Conservation (phyloP, 2,797 vertebrate species). For the Trachops cirrhosus region DNA sequence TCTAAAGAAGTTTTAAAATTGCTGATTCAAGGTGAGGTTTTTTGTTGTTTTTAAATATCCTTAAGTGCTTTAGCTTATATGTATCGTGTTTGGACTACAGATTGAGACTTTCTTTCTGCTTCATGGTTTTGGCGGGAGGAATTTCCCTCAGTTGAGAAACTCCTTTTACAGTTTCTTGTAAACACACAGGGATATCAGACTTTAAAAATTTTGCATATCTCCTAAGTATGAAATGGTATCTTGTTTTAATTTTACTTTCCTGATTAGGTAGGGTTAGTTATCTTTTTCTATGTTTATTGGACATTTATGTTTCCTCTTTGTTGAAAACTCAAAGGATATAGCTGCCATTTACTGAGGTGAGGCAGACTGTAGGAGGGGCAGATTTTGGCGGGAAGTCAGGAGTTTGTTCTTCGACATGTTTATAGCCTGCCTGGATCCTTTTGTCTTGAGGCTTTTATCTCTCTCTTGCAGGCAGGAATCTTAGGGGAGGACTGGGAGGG, state of each 20-base stretch:
- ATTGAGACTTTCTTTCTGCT: conserved; percentile 18
- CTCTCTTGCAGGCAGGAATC: not conserved
- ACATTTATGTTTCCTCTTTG: conserved; percentile 10
- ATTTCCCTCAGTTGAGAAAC: conserved; percentile 7
- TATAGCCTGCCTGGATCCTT: not conserved
- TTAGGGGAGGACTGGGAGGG: not conserved
- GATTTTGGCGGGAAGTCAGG: not conserved
- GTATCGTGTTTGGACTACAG: not conserved
- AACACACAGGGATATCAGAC: not conserved
- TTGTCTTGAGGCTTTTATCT: not conserved
- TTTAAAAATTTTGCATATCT: not conserved
- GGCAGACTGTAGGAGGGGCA: not conserved
- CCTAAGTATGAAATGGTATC: not conserved
- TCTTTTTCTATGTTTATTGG: conserved; percentile 26
- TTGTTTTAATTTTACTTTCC: conserved; percentile 20
- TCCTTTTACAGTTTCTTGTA: conserved; percentile 5
- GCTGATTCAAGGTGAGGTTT: not conserved
- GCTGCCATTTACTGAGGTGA: not conserved
- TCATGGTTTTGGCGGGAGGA: not conserved
- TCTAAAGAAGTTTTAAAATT: not conserved
- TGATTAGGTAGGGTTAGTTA: not conserved
- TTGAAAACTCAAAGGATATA: not conserved
- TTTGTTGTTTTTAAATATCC: not conserved
- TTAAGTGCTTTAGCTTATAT: conserved; percentile 9
- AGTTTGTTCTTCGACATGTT: conserved; percentile 1